These are phyloP conservation scores for Megaptera novaeangliae DNA, from an alignment of 2,113 vertebrate genomes.

Conservation along the genomic window DNA sequence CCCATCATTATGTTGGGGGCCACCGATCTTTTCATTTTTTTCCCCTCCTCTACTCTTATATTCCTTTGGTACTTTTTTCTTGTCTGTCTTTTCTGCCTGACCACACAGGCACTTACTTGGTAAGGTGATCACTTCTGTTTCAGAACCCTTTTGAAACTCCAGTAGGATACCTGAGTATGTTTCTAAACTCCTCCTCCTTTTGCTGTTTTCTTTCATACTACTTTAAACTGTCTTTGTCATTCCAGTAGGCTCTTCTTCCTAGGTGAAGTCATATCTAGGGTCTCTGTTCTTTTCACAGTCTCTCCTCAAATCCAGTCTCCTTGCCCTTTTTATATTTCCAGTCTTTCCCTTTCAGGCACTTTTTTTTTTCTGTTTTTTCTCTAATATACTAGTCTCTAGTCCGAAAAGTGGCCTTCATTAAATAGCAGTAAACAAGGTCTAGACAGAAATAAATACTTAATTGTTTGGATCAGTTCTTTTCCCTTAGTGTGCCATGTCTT, in stretches of 20 bases:
- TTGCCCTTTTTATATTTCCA: not conserved
- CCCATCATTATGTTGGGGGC: not conserved
- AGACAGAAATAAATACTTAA: not conserved
- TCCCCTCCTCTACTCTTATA: not conserved
- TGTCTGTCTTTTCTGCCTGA: not conserved
- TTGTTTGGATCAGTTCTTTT: not conserved
- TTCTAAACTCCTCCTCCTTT: not conserved
- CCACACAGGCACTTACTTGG: not conserved
- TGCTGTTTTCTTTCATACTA: not conserved
- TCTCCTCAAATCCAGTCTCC: not conserved
- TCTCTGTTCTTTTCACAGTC: not conserved
- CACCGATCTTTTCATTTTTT: not conserved
- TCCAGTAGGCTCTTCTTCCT: not conserved
- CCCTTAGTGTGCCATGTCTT: not conserved
- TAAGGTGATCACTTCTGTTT: slow-evolving; percentile 3
- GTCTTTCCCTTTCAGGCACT: not conserved
- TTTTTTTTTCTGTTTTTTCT: not conserved
- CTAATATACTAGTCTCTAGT: not conserved
- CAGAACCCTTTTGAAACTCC: not conserved
- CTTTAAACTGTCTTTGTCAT: not conserved
- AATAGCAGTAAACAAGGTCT: not conserved
- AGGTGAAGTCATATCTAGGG: not conserved
- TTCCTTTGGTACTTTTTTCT: not conserved
- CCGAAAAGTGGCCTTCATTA: not conserved
- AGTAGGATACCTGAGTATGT: not conserved